A percentile compares a stretch with the other conserved stretches of the same genome.
Conservation (phyloP, 2,888 invertebrate species). For the Nomada lathburiana region DNA sequence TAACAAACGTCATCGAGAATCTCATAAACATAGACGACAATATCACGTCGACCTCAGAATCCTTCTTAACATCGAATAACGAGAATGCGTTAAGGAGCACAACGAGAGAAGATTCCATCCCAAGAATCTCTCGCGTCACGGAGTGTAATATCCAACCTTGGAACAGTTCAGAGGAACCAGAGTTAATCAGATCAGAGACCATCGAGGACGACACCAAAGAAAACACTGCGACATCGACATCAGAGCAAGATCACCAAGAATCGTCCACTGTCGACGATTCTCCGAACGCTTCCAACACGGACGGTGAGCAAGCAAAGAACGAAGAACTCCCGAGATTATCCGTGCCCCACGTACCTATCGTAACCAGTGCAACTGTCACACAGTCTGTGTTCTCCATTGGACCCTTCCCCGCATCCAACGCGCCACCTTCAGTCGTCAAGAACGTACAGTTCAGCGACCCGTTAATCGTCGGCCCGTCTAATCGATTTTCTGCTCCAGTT, state of each 20-base stretch:
- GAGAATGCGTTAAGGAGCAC: neutral
- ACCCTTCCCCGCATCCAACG: slow-evolving; percentile 67
- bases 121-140: neutral
- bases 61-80: neutral
- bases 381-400: slow-evolving; percentile 81
- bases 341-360: slow-evolving; percentile 28
- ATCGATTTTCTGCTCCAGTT: slow-evolving; percentile 61
- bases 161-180: neutral
- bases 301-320: slow-evolving; percentile 57
- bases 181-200: neutral
- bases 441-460: slow-evolving; percentile 75
- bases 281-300: neutral
- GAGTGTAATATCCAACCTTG: neutral
- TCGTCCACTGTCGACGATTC: neutral
- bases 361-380: slow-evolving; percentile 24
- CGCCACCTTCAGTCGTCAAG: slow-evolving; percentile 54
- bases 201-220: neutral
- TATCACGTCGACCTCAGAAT: neutral
- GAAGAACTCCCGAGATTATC: slow-evolving; percentile 36
- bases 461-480: slow-evolving; percentile 73
- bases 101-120: neutral
- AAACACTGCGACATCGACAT: too few species aligned
- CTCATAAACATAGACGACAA: slow-evolving; percentile 76
- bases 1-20: slow-evolving; percentile 81
- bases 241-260: neutral